Base-by-base conservation (phyloP, 2,113 vertebrate genomes). In the Oreochromis tanganicae region DNA sequence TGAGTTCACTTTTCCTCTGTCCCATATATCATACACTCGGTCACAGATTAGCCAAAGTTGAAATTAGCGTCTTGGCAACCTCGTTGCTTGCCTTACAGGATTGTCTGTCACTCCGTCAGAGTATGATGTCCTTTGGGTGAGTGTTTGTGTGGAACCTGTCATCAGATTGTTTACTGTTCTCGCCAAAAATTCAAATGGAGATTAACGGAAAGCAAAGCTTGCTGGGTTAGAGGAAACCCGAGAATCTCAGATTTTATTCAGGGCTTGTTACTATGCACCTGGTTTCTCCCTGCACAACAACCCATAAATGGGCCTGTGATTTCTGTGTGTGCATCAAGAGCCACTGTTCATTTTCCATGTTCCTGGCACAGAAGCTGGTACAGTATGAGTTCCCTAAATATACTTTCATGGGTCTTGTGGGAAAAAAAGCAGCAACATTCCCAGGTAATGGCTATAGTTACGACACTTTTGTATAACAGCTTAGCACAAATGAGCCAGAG, bases 231-330 rank as follows among this genome's bases (percentile, higher is more conserved):
- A 78, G 29, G 87, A 89, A 90, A 91, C 61, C 54, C 1, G 16
- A 89, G 87, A 27, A 88, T 87, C 63, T 84, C 66, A 10, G 80
- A 83, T 71, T 48, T 75, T 34, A 27, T 4, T 6, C 41, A 59
- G 48, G 6, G 16, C 41, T 80, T 10, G 32, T 71, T 73, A 12
- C 61, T 50, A 36, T 46, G 54, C 9, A 8, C 41, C 38, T 16
- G 7, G 48, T 29, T 48, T 81, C 71, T 59, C 32, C 5, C 75
- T 61, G n/a, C 82, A 85, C 80, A 82, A 54, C 82, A 78, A 83
- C 59, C 91, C 90, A 85, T 87, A 94, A 85, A 92, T 90, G 90
- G 91, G 68, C n/a, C 85, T 73, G 83, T 66, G 56, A 36, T 88
- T 89, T 88, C 87, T 82, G 87, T 79, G 56, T 87, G 75, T 59